These are phyloP conservation scores for Rhizoglyphus robini DNA, from an alignment of 1,140 invertebrate genomes.

Conservation along the genomic window DNA sequence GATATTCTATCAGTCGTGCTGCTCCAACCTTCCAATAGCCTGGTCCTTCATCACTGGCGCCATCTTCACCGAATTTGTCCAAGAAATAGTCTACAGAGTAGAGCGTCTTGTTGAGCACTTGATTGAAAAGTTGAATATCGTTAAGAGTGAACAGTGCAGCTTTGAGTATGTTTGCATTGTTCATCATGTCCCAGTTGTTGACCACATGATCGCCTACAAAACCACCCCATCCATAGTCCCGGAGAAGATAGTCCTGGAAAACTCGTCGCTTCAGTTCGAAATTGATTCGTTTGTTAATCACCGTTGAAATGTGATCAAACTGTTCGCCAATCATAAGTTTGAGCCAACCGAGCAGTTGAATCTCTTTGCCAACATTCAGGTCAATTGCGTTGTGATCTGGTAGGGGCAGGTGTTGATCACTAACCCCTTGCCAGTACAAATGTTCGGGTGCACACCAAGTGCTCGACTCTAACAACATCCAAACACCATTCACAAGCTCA, in stretches of 20 bases:
- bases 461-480: conserved; percentile 9
- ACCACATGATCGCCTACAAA: background rate
- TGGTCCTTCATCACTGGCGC: conserved; percentile 17
- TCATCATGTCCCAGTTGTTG: conserved; percentile 18
- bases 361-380: background rate
- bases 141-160: no score
- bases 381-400: conserved; percentile 2
- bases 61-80: no score
- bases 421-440: no score
- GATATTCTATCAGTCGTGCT: conserved; percentile 13
- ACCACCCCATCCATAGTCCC: conserved; percentile 6
- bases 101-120: conserved; percentile 1
- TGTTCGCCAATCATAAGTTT: background rate
- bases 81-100: conserved; percentile 6
- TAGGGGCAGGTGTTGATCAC: background rate
- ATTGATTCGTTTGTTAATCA: conserved; percentile 7
- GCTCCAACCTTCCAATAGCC: conserved; percentile 18
- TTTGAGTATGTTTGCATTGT: conserved; percentile 16
- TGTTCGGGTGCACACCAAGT: conserved; percentile 1
- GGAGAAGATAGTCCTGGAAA: background rate
- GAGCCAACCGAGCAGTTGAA: background rate
- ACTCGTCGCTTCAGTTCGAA: conserved; percentile 6
- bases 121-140: conserved; percentile 13
- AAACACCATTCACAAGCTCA: conserved; percentile 5
- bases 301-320: background rate